These are phyloP conservation scores for Meteorus colon DNA, from an alignment of 2,888 invertebrate species.

Conservation along the genomic window DNA sequence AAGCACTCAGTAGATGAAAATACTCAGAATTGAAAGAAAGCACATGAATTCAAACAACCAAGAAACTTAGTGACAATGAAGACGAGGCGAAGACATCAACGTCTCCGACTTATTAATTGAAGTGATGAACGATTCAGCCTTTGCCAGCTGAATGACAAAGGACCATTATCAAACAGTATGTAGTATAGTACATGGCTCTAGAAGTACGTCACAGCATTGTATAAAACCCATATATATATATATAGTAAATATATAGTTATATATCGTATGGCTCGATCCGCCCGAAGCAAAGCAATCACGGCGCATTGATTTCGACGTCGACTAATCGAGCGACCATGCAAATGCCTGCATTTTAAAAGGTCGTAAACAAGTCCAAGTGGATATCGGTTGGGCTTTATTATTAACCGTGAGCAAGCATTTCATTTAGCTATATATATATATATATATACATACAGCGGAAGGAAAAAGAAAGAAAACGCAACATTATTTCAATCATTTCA, in stretches of 20 bases:
- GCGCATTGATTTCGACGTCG: constrained; percentile 55
- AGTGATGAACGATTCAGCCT: constrained; percentile 58
- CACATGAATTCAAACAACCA: background rate
- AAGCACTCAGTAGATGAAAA: background rate
- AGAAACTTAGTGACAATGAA: constrained; percentile 24
- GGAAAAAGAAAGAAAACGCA: background rate
- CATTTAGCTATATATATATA: background rate
- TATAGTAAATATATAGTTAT: background rate
- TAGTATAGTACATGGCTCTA: constrained; percentile 11
- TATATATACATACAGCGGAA: background rate
- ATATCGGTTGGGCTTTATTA: constrained; percentile 39
- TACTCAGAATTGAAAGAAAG: background rate
- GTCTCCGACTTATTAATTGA: constrained; percentile 57
- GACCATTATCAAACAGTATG: constrained; percentile 54
- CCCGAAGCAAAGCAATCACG: constrained; percentile 55
- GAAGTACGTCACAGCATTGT: constrained; percentile 1
- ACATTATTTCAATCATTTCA: constrained; percentile 22
- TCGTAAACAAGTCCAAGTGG: constrained; percentile 48
- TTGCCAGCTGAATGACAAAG: constrained; percentile 54
- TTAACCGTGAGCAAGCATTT: constrained; percentile 38
- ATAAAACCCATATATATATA: background rate
- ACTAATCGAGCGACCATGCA: constrained; percentile 54
- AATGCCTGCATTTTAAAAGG: constrained; percentile 53
- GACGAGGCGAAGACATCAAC: constrained; percentile 21
- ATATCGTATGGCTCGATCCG: constrained; percentile 38